phyloP scores from a whole-genome alignment of 2,888 invertebrate species.

The Tetanocera ferruginea region DNA sequence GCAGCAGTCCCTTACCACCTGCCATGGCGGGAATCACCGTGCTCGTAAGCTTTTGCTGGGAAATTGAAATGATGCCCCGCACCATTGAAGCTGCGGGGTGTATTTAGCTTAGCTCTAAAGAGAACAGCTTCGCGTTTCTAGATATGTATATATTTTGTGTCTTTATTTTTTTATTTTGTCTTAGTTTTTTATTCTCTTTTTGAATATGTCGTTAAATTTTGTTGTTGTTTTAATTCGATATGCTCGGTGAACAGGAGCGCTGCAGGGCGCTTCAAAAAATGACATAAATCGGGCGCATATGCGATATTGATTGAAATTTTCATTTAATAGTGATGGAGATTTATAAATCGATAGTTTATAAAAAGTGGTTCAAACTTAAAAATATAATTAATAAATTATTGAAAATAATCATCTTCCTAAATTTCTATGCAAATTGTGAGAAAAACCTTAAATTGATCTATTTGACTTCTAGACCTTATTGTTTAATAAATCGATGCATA shows the following conservation, averaged over 20 bases:
- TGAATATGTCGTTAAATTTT: constrained; percentile 28
- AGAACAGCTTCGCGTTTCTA: neutral
- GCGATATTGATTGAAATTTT: neutral
- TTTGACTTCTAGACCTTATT: too few relatives aligned
- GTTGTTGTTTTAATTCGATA: constrained; percentile 22
- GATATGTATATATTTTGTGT: neutral
- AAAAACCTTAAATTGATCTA: too few relatives aligned
- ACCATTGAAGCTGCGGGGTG: constrained; percentile 1
- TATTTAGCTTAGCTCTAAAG: neutral
- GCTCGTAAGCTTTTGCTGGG: constrained; percentile 7
- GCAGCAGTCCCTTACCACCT: neutral
- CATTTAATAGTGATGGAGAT: neutral
- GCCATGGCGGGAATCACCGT: neutral
- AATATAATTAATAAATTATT: too few relatives aligned
- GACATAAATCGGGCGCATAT: too few relatives aligned
- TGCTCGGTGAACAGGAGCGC: neutral
- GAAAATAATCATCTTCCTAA: too few relatives aligned
- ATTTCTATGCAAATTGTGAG: too few relatives aligned
- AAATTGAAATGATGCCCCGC: constrained; percentile 24
- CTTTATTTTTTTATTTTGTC: neutral
- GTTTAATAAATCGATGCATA: too few relatives aligned
- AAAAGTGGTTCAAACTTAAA: too few relatives aligned
- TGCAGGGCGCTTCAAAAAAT: neutral
- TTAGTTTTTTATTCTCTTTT: neutral
- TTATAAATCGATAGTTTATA: too few relatives aligned